Conservation (phyloP, 2,888 invertebrate genomes). For the Lochmaea capreae region DNA sequence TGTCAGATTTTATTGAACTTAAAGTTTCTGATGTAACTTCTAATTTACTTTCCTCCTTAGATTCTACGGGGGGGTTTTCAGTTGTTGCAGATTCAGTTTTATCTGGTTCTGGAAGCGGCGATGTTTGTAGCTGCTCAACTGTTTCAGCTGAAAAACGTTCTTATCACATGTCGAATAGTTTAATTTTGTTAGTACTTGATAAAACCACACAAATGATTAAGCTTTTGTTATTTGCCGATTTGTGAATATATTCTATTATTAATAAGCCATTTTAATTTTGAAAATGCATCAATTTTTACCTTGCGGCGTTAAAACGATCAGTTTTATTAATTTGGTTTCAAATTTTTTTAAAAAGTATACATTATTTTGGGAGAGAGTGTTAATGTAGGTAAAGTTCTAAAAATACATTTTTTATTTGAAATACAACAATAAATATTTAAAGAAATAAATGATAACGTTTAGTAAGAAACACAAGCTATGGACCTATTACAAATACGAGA, state of each 20-base stretch:
- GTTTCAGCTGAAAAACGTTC: constrained; percentile 39
- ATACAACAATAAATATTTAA: constrained; percentile 35
- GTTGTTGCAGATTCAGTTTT: constrained; percentile 2
- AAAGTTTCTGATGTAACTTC: constrained; percentile 31
- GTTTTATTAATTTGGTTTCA: neutral
- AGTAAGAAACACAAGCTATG: constrained; percentile 32
- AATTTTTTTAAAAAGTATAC: neutral
- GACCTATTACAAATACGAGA: constrained; percentile 37
- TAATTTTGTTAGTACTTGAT: constrained; percentile 19
- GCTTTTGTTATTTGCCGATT: neutral
- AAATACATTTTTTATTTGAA: constrained; percentile 41
- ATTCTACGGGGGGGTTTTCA: neutral
- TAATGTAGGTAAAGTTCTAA: constrained; percentile 36
- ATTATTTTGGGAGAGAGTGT: constrained; percentile 27
- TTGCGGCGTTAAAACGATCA: neutral
- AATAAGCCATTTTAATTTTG: neutral
- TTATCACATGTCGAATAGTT: constrained; percentile 20
- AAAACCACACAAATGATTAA: neutral
- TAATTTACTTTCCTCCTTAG: constrained; percentile 6
- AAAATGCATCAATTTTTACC: neutral
- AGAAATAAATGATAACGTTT: constrained; percentile 22
- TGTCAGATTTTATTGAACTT: constrained; percentile 19
- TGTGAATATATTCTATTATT: neutral
- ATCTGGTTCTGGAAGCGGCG: constrained; percentile 10
- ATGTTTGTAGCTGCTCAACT: constrained; percentile 45